A percentile compares a stretch with the other conserved stretches of the same genome.
Conservation (phyloP, 2,113 vertebrate species). For the Candoia aspera region DNA sequence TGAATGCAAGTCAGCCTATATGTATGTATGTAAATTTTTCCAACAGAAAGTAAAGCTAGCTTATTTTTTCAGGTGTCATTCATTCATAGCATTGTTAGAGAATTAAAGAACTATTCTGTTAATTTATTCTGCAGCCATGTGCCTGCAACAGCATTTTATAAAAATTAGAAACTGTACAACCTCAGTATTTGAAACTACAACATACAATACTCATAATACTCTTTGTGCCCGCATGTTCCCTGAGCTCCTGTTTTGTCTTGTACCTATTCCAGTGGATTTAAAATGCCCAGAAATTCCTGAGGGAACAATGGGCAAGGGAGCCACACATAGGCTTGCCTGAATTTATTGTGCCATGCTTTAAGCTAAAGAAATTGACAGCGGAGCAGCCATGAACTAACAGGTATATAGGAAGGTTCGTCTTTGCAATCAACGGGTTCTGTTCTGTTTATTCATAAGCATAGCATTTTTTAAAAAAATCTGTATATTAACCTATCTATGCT, state of each 20-base stretch:
- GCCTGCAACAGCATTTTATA: constrained; percentile 24
- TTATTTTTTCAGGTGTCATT: constrained; percentile 27
- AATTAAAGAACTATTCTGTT: constrained; percentile 30
- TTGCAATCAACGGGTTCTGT: constrained; percentile 28
- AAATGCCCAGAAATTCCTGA: constrained; percentile 48
- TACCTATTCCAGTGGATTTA: constrained; percentile 42
- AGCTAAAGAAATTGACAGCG: constrained; percentile 13
- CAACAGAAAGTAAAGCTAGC: constrained; percentile 27
- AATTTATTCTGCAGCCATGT: constrained; percentile 3
- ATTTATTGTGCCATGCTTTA: constrained; percentile 21
- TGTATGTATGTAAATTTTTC: no score
- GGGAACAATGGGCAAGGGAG: constrained; percentile 32
- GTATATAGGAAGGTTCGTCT: constrained; percentile 41
- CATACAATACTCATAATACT: constrained; percentile 15
- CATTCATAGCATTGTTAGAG: constrained; percentile 48
- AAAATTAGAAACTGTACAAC: constrained; percentile 29
- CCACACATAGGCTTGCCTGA: not conserved
- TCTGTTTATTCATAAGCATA: constrained; percentile 25
- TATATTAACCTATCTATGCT: not conserved
- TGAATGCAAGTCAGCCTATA: constrained; percentile 29
- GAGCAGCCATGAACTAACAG: constrained; percentile 29
- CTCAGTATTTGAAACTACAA: not conserved
- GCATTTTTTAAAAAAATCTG: constrained; percentile 36
- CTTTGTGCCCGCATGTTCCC: constrained; percentile 24
- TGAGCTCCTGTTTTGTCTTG: constrained; percentile 4